Percentiles rank a stretch among this genome's conserved stretches.
Evolutionary conservation across 2,113 vertebrate species (phyloP).

Genomic region (Coptodon rendalli): DNA sequence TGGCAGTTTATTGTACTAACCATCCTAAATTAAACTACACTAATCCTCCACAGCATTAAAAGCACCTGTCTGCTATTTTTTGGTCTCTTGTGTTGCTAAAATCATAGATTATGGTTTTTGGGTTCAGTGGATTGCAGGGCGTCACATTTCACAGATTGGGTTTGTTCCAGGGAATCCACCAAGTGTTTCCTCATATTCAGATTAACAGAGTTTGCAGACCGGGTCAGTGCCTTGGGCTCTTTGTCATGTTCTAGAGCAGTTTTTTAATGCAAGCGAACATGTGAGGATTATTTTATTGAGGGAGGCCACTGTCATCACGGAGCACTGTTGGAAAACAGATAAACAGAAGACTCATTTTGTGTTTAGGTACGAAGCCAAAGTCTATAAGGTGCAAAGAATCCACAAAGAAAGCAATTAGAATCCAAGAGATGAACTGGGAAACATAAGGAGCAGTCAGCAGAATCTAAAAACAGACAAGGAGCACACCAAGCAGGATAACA

Average conservation of each 20-base stretch:
- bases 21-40: neutral
- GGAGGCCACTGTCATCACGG: neutral
- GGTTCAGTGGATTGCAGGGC: neutral
- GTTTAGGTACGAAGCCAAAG: neutral
- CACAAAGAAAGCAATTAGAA: neutral
- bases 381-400: neutral
- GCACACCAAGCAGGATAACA: neutral
- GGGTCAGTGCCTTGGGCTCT: neutral
- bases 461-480: neutral
- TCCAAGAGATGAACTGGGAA: neutral
- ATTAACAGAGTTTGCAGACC: neutral
- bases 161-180: neutral
- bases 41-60: neutral
- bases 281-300: neutral
- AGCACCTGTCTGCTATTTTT: neutral
- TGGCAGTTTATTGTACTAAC: neutral
- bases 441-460: neutral
- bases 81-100: neutral
- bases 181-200: neutral
- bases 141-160: neutral
- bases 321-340: neutral
- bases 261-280: neutral
- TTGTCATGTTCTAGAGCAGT: neutral
- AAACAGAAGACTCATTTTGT: neutral
- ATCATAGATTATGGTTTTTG: neutral